Conservation (phyloP, 2,113 vertebrate species). For the Cottus gobio region DNA sequence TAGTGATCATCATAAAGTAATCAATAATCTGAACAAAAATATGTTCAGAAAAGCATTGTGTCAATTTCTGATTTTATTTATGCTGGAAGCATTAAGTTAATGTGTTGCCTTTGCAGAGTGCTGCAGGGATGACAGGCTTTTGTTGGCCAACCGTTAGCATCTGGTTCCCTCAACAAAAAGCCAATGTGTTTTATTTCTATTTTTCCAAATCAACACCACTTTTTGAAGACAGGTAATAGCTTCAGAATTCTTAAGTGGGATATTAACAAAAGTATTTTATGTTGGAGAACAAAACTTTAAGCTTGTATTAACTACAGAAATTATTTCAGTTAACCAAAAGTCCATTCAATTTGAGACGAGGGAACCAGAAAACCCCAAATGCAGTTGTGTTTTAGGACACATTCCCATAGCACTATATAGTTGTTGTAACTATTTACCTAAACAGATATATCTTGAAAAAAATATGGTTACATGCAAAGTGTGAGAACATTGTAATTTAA, state of each 20-base stretch:
- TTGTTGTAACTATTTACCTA: not conserved
- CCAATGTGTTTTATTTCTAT: not conserved
- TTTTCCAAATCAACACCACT: not conserved
- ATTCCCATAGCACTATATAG: not conserved
- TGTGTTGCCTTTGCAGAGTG: not conserved
- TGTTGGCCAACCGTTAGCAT: not conserved
- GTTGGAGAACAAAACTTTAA: not conserved
- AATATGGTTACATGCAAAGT: not conserved
- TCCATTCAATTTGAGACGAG: not conserved
- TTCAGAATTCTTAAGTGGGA: not conserved
- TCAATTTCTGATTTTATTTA: not conserved
- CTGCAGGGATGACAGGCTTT: not conserved
- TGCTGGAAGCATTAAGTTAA: not conserved
- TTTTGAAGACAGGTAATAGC: not conserved
- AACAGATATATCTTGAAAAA: not conserved
- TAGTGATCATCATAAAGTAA: not conserved
- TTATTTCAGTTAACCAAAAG: not conserved
- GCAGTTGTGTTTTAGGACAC: not conserved
- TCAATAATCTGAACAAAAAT: not conserved
- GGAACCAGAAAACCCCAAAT: not conserved
- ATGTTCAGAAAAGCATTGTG: constrained; percentile 2
- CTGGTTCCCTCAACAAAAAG: not conserved
- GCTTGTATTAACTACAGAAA: not conserved
- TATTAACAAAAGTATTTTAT: not conserved
- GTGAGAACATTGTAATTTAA: not conserved